Evolutionary conservation across 2,797 vertebrate species (phyloP), one percentile per base, ranked within the genome.

Genomic region (Cirrhinus molitorella): DNA sequence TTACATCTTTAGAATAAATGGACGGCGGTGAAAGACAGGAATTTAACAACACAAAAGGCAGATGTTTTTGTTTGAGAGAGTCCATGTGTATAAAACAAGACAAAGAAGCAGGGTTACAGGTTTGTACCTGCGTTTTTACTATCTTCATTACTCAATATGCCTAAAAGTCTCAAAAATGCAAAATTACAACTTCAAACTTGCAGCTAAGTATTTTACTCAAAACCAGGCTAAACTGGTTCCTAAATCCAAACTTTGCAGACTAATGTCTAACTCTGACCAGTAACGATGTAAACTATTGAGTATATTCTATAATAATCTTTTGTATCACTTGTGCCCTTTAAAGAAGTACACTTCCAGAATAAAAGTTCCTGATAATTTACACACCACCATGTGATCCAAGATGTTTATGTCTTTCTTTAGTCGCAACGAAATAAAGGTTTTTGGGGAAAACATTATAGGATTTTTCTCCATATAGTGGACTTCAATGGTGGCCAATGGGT

Each of bases 21-120:
- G 66, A 77, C 31, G 86, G 83, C 76, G 86, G 85, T 88, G 86
- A 71, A 43, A 80, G 87, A 74, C 63, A 90, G 88, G 91, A 93
- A 92, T 92, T 91, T 88, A 89, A 86, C 84, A 87, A 87, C 87
- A 89, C 86, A 89, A 90, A 90, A 82, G 57, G 85, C 83, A 88
- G 88, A 76, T 88, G 87, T 90, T 92, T 90, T 25, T 67, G 67
- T 72, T 3, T 43, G 3, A 45, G 40, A 53, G 25, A 5, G 8
- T 80, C 14, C 5, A 1, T 67, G 65, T 66, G 43, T 9, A 80
- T n/a, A 67, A 59, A 82, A 65, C 47, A 49, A 80, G n/a, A 49
- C 5, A 47, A 23, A 74, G 86, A 77, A 87, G 76, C 59, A 63
- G 37, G 3, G 5, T 43, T 31, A 43, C 34, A 55, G 3, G 45